Conservation (phyloP, 2,113 vertebrate species). For the Stercorarius parasiticus region DNA sequence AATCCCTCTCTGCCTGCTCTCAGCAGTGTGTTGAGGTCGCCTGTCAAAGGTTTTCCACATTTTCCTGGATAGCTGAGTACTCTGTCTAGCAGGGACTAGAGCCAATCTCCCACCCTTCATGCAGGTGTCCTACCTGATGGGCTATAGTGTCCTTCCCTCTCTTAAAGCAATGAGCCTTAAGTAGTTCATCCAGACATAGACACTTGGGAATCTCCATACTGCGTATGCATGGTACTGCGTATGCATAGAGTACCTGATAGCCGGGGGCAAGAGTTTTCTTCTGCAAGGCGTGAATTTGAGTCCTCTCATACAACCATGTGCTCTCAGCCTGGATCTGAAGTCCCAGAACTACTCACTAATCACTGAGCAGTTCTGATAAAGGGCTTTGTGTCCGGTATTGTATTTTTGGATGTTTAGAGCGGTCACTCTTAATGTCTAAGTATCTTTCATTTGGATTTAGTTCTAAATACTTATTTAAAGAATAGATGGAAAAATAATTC, state of each 20-base stretch:
- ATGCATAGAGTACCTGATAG: rapidly evolving
- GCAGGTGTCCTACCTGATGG: neutral
- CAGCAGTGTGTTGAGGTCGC: neutral
- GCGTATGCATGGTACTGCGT: rapidly evolving
- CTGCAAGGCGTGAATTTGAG: neutral
- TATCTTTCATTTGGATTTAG: neutral
- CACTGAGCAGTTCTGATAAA: neutral
- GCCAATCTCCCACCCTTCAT: neutral
- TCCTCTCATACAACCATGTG: neutral
- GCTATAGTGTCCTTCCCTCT: neutral
- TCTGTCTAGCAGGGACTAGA: neutral
- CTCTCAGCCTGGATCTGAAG: neutral
- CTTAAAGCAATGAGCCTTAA: neutral
- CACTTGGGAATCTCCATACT: neutral
- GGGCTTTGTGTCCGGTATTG: neutral
- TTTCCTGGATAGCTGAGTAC: neutral
- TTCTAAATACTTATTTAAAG: neutral
- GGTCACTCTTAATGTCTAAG: neutral
- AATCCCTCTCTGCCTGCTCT: neutral
- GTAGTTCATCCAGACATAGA: no score
- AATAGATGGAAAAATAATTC: neutral
- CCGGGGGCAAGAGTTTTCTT: neutral
- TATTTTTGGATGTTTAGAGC: neutral
- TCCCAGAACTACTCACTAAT: neutral
- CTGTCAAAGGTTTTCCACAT: neutral